Base-by-base conservation (phyloP, 2,888 invertebrate genomes). In the Plemyria rubiginata region DNA sequence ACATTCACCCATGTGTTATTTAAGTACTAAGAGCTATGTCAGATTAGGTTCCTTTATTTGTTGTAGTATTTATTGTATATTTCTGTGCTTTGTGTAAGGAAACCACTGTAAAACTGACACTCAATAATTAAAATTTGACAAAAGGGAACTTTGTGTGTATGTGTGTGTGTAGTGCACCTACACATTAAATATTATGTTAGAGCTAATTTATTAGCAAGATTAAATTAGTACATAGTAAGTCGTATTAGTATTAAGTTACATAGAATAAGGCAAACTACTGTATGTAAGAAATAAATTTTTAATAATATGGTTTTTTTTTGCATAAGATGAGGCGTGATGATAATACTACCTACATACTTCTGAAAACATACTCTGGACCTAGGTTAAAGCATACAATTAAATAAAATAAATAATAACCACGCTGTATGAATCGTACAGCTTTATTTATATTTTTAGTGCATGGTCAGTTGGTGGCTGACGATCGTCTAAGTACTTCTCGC, bases 241-340 rank as follows among this genome's bases (percentile, higher is more conserved):
- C 48, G 46, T 49, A 80, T 85, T 85, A 81, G 65, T 65, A 57
- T 61, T 60, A 65, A 67, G 57, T 49, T 85, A 79, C 75, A 78
- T 88, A 89, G 86, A 79, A 72, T 90, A 90, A 90, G 91, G 86
- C 81, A 90, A 88, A 64, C 75, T 86, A 88, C 86, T 88, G 86
- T 88, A 87, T 85, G 86, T 91, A 92, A 92, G 92, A 82, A 91
- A 91, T 91, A 90, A 84, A 88, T 87, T 91, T 90, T 86, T 87
- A 88, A 86, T 87, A 89, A 84, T 86, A 85, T 77, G 78, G 76
- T 38, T 11, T 38, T 38, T 38, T 38, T 38, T 2, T 38, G 11
- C 32, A 5, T 32, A 8, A 6, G 32, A 32, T 22, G 22, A 22
- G 22, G 22, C 22, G 3, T 22, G 22, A 22, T 1, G 22, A 22